phyloP scores from a whole-genome alignment of 2,888 invertebrate species.

The Schizaphis graminum region DNA sequence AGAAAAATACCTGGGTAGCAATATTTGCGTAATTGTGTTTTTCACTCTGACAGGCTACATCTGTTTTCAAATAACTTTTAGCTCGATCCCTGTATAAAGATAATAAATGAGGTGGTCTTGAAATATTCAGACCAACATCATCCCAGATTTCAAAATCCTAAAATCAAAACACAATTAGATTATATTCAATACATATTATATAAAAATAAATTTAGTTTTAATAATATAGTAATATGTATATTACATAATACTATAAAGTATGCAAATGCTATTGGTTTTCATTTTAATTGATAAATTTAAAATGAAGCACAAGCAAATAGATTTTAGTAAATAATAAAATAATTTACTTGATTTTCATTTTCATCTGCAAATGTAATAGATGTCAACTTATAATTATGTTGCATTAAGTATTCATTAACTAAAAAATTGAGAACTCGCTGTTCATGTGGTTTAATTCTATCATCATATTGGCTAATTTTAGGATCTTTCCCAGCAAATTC shows the following conservation, averaged over 20 bases:
- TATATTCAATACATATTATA: background rate
- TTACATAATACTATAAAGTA: background rate
- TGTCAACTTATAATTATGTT: constrained; percentile 86
- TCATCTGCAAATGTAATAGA: constrained; percentile 93
- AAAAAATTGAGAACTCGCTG: constrained; percentile 87
- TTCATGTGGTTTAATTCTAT: constrained; percentile 82
- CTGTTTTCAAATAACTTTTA: constrained; percentile 67
- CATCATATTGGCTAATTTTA: constrained; percentile 65
- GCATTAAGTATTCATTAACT: constrained; percentile 86
- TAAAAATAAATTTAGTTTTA: background rate
- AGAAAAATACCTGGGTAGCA: constrained; percentile 45
- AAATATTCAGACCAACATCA: constrained; percentile 89
- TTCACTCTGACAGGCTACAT: constrained; percentile 59
- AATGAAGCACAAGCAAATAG: background rate
- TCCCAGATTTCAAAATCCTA: constrained; percentile 80
- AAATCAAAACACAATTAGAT: constrained; percentile 13
- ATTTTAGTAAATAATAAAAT: background rate
- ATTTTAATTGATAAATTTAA: background rate
- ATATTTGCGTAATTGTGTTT: constrained; percentile 2
- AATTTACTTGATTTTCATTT: constrained; percentile 84
- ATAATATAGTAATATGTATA: background rate
- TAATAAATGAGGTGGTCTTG: constrained; percentile 83
- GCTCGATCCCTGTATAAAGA: constrained; percentile 77
- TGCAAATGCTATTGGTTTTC: too few relatives aligned
- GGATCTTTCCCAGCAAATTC: constrained; percentile 72